Percentiles rank a stretch among this genome's conserved stretches.
Evolutionary conservation across 2,113 vertebrate genomes (phyloP).

Genomic region (Probosciger aterrimus): DNA sequence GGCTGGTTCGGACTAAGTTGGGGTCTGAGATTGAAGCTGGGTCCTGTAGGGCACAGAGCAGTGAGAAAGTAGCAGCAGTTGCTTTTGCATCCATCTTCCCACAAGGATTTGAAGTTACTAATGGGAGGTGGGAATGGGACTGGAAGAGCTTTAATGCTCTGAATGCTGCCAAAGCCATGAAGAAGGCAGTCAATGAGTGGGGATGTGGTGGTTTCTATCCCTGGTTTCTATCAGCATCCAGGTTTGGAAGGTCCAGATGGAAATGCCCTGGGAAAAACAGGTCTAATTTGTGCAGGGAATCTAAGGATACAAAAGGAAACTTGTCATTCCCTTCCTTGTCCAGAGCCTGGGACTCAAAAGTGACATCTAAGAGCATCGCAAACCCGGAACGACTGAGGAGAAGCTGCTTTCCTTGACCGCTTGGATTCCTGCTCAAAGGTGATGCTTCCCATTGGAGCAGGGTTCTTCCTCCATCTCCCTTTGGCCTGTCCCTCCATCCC

Average conservation of each 20-base stretch:
- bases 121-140: too few species aligned
- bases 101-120: neutral
- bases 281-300: neutral
- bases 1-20: rapidly evolving
- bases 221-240: neutral
- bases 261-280: neutral
- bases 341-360: neutral
- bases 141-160: neutral
- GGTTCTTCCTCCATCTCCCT: neutral
- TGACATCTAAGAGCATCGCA: neutral
- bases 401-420: neutral
- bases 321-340: neutral
- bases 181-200: too few species aligned
- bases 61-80: neutral
- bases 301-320: neutral
- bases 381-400: neutral
- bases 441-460: neutral
- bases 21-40: neutral
- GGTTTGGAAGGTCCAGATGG: neutral
- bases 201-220: neutral
- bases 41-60: neutral
- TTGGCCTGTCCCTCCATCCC: neutral
- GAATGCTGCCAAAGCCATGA: neutral
- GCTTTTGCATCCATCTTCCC: neutral
- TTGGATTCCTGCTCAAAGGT: neutral